These are phyloP conservation scores for Augochlora pura DNA, from an alignment of 1,140 invertebrate species.

Conservation along the genomic window DNA sequence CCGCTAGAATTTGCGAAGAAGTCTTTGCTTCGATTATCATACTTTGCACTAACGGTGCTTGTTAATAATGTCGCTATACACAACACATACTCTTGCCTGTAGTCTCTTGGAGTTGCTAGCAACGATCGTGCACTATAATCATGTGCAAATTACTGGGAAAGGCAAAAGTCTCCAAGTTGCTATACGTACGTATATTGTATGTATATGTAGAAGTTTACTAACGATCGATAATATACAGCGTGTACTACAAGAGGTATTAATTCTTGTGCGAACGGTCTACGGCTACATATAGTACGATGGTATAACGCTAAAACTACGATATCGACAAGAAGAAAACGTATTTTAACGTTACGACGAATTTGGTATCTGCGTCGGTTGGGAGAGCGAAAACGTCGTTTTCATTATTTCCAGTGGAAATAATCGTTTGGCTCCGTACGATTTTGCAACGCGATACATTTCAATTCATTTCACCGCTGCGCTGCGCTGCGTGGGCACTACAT, in stretches of 20 bases:
- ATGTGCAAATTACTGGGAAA: slow-evolving; percentile 18
- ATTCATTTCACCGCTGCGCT: too few species aligned
- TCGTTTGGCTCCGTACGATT: too few species aligned
- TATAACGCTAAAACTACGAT: slow-evolving; percentile 18
- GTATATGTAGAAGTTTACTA: background rate
- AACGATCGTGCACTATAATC: slow-evolving; percentile 30
- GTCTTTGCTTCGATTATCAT: background rate
- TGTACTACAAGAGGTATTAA: slow-evolving; percentile 21
- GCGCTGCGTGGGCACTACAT: too few species aligned
- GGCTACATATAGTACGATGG: slow-evolving; percentile 21
- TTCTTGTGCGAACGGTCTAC: slow-evolving; percentile 49
- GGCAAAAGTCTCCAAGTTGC: background rate
- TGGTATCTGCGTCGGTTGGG: background rate
- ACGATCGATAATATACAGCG: slow-evolving; percentile 13
- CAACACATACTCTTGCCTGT: background rate
- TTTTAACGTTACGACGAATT: background rate
- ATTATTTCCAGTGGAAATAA: background rate
- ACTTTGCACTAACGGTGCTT: background rate
- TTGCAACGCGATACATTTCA: too few species aligned
- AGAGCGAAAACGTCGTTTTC: slow-evolving; percentile 32
- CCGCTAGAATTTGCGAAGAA: too few species aligned
- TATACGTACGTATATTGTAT: background rate
- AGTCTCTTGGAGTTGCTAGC: background rate
- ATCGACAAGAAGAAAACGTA: slow-evolving; percentile 45
- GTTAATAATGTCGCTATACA: background rate